These are phyloP conservation scores for Calypte anna DNA, from an alignment of 2,113 vertebrate species.

Conservation along the genomic window DNA sequence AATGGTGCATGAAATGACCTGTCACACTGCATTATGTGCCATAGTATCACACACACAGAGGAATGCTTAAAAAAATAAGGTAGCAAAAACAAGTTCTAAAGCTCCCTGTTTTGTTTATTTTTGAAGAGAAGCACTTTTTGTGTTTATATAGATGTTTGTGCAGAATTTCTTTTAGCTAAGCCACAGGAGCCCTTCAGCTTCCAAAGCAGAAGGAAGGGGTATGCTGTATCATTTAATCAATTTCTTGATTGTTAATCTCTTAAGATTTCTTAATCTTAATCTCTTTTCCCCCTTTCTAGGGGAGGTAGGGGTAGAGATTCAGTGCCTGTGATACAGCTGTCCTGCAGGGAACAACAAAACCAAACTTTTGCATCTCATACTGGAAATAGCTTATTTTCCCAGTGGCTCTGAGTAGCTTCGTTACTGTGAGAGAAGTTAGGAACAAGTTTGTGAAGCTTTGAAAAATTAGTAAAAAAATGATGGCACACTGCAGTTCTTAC, in stretches of 20 bases:
- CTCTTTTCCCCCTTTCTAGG: background rate
- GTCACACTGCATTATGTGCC: constrained; percentile 55
- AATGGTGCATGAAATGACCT: constrained; percentile 76
- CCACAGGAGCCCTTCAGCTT: background rate
- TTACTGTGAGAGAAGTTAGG: background rate
- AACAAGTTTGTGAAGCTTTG: background rate
- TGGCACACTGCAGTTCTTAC: background rate
- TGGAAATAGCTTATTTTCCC: background rate
- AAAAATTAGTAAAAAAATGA: background rate
- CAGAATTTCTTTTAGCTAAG: background rate
- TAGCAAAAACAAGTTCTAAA: background rate
- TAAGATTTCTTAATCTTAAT: no score
- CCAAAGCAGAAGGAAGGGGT: background rate
- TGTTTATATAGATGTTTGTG: background rate
- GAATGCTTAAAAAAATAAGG: background rate
- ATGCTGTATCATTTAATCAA: background rate
- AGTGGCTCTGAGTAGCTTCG: background rate
- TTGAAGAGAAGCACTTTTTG: background rate
- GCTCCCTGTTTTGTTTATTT: background rate
- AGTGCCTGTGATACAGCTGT: background rate
- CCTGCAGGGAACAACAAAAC: background rate
- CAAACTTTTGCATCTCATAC: background rate
- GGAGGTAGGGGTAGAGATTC: background rate
- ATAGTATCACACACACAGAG: background rate
- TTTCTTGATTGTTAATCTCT: background rate